Base-by-base conservation (phyloP, 2,888 invertebrate species). In the Chrysopilus asiliformis region DNA sequence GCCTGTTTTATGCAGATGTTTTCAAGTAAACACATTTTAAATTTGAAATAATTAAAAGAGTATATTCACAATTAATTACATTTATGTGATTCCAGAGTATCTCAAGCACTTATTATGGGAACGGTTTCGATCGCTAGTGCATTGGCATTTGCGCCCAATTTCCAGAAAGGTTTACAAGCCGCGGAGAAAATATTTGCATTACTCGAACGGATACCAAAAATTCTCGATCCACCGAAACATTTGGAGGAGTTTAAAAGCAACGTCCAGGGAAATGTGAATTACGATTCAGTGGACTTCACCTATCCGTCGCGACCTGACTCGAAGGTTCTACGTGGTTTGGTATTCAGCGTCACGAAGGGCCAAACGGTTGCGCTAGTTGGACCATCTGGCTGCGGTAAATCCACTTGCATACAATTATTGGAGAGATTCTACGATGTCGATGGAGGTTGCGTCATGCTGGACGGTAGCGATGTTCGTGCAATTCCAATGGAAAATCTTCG, bases 351-450 rank as follows among this genome's bases (percentile, higher is more conserved):
- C 12, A 55, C 70, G 17, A 64, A 67, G 29, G 81, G 81, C 1
- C 72, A 79, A 56, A 84, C 81, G 1, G 62, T 85, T 2, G 85
- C 85, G 0, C 53, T 86, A 10, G 83, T 85, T 2, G 90, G 80
- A 38, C 62, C 73, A 3, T 85, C 85, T 44, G 91, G 91, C 1
- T 86, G 86, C 53, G 91, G 91, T 6, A 91, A 91, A 63, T 86
- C 85, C 30, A 93, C 91, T 0, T 72, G 84, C 33, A 76, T 91
- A 39, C 82, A 86, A 52, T 65, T 93, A 25, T 58, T 91, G 1
- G 79, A 86, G 59, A 65, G 90, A 39, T 87, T 86, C 56, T 91
- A 93, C 55, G 86, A 87, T 55, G 78, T 81, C 0, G 59, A 65
- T 8, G 60, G 57, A 4, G 87, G 87, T 9, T 53, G 66, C 22